Base-by-base conservation (phyloP, 2,797 vertebrate genomes). In the Salmo trutta region DNA sequence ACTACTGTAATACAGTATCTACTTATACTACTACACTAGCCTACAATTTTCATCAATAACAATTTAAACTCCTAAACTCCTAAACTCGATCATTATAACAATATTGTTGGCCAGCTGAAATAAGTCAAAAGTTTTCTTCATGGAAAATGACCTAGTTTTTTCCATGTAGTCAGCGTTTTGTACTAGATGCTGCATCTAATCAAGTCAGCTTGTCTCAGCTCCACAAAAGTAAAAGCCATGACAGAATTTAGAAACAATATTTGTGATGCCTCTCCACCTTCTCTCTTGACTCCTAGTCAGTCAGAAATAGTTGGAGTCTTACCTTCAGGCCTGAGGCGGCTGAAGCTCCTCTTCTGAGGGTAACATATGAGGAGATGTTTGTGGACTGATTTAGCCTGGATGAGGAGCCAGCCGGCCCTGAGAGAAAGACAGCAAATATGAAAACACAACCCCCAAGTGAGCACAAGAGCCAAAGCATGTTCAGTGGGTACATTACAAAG, bases 301-400 rank as follows among this genome's bases (percentile, higher is more conserved):
- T 12, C 24, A 77, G 69, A 81, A 27, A 17, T 5, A 77, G 53
- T 74, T 29, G 36, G 65, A 16, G 71, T 29, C 66, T 93, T 89
- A 96, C 95, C 96, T 96, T 97, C 89, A 93, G 88, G 84, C 92
- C 92, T 10, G 71, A 54, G 15, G 92, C 94, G 14, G 91, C 83
- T 77, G 94, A 91, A 21, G 86, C 77, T 76, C 94, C 92, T 93
- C 96, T 96, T 83, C 96, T 93, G 82, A 99, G 93, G 3, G 98
- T 99, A 91, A 96, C 97, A 17, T 98, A 99, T 0, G 98, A 98
- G 69, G 97, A 94, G 85, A 98, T 94, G 86, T 92, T 94, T 0
- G 96, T 96, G 0, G 97, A 96, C 56, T 98, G 97, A 86, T 97
- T 95, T 65, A 97, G 90, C 82, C 95, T 93, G 36, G 96, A 94